A percentile compares a stretch with the other conserved stretches of the same genome.
Evolutionary conservation across 2,113 vertebrate species (phyloP).

Genomic region (Dromas ardeola): DNA sequence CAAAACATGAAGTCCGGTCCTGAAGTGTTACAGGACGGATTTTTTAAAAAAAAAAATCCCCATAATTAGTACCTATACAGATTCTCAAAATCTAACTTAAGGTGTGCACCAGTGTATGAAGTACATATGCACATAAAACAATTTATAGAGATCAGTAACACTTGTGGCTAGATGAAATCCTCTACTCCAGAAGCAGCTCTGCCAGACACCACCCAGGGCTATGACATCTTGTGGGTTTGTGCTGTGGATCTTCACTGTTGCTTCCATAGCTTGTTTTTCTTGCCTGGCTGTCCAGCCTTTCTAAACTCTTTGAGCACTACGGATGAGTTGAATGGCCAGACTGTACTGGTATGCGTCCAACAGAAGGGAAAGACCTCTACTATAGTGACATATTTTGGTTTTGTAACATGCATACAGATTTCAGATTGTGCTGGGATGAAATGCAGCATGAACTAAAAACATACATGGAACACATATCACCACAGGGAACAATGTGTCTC

Average conservation of each 20-base stretch:
- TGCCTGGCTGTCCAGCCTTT: background rate
- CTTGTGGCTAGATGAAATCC: background rate
- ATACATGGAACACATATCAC: background rate
- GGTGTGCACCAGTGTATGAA: background rate
- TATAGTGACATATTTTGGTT: background rate
- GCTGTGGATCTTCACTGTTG: background rate
- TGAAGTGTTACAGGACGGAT: background rate
- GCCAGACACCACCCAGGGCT: background rate
- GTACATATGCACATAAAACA: background rate
- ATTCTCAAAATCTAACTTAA: background rate
- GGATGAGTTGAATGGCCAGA: background rate
- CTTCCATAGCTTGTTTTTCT: background rate
- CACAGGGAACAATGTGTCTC: background rate
- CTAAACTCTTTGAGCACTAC: background rate
- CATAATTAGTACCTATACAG: background rate
- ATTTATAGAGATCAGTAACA: background rate
- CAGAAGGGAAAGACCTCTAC: background rate
- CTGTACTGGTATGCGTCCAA: background rate
- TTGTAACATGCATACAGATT: background rate
- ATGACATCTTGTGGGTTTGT: background rate
- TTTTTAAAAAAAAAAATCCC: background rate
- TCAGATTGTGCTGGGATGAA: background rate
- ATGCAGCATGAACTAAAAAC: background rate
- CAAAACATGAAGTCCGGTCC: background rate
- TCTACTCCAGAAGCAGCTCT: background rate